Base-by-base conservation (phyloP, 1,140 invertebrate species). In the Brachionus angularis region DNA sequence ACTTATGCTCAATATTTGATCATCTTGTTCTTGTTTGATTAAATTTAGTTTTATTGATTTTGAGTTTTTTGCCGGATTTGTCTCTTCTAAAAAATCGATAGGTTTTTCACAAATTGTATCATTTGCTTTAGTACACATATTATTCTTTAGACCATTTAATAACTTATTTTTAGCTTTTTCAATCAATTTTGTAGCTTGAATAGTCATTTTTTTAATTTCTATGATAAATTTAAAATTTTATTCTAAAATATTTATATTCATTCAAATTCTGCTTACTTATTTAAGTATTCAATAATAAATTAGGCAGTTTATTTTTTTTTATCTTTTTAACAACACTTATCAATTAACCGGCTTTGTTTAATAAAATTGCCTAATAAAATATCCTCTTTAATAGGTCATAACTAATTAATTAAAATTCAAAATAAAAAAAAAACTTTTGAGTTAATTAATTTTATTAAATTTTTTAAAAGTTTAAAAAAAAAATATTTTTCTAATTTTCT, bases 101-200 rank as follows among this genome's bases (percentile, higher is more conserved):
- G n/a, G n/a, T n/a, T n/a, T n/a, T n/a, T n/a, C n/a, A n/a, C n/a
- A n/a, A 39, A 39, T 21, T 0, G 53, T n/a, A 36, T 34, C 16
- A 42, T 58, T 58, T 39, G 33, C 53, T 58, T n/a, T 58, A 2
- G 53, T 58, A 39, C 53, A 58, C 25, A n/a, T n/a, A n/a, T n/a
- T n/a, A n/a, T n/a, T n/a, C n/a, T 58, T 58, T 23, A 58, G 39
- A 23, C 39, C 39, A 14, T 39, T 42, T 23, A 58, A 58, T 18
- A 58, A 14, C 39, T 58, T 58, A 4, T 18, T 39, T 23, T 39
- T 36, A 21, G 53, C 53, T 58, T 39, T 58, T 7, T 33, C 16
- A 18, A 58, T 25, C 14, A 58, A 58, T 58, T 18, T 58, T 23
- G 53, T 21, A 18, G 27, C 18, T 33, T 55, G 29, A 14, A 23